phyloP scores from a whole-genome alignment of 2,888 invertebrate species.

The Plagodis pulveraria region DNA sequence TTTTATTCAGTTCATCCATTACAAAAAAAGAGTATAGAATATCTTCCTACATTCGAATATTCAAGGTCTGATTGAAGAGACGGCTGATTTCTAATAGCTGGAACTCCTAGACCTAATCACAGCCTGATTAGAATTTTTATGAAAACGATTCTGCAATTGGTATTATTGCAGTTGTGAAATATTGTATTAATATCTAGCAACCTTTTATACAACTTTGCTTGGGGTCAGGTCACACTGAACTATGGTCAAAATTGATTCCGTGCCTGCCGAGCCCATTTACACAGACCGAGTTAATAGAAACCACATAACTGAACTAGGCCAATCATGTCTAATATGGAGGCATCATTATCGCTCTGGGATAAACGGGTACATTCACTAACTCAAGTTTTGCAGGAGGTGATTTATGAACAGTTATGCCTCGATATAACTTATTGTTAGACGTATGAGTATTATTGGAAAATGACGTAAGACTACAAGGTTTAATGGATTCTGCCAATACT shows the following conservation, averaged over 20 bases:
- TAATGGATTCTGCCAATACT: conserved; percentile 59
- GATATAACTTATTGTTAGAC: conserved; percentile 12
- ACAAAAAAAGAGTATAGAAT: too few species aligned
- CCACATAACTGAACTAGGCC: conserved; percentile 57
- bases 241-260: conserved; percentile 69
- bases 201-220: conserved; percentile 22
- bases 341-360: conserved; percentile 62
- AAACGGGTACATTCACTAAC: conserved; percentile 38
- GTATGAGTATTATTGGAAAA: conserved; percentile 45
- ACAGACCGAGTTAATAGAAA: conserved; percentile 28
- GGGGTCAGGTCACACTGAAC: conserved; percentile 37
- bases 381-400: conserved; percentile 26
- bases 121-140: too few species aligned
- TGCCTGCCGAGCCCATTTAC: conserved; percentile 64
- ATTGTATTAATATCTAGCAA: conserved; percentile 6
- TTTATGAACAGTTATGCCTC: conserved; percentile 13
- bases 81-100: too few species aligned
- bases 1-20: too few species aligned
- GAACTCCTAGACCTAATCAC: too few species aligned
- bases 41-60: too few species aligned
- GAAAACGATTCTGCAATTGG: background rate
- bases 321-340: conserved; percentile 71
- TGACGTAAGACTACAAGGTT: conserved; percentile 65
- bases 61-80: too few species aligned
- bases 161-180: background rate